A percentile compares a stretch with the other conserved stretches of the same genome.
phyloP scores from a whole-genome alignment of 1,140 invertebrate genomes.

The Hetaerina americana region DNA sequence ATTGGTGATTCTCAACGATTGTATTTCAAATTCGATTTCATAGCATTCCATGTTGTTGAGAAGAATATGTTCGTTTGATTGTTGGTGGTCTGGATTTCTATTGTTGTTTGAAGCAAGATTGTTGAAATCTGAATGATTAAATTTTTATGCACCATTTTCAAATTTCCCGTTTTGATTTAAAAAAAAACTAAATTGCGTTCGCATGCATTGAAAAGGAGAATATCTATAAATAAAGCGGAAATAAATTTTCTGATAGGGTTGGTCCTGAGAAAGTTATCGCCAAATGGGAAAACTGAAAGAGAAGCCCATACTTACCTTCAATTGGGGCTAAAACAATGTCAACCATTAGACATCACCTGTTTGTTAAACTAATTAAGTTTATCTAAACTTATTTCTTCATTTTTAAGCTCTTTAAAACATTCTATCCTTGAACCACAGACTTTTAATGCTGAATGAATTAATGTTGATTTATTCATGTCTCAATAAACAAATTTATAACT shows the following conservation, averaged over 20 bases:
- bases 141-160: background rate
- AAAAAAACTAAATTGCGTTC: no score
- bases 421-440: background rate
- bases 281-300: no score
- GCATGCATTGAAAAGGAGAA: no score
- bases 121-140: background rate
- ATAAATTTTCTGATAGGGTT: no score
- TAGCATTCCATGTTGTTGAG: no score
- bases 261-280: no score
- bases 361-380: background rate
- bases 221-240: no score
- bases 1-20: no score
- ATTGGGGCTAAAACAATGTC: background rate
- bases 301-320: no score
- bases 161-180: background rate
- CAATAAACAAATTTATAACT: background rate
- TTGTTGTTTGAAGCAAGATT: background rate
- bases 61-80: no score
- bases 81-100: background rate
- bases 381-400: background rate
- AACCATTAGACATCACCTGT: background rate
- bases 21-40: no score
- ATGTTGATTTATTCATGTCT: background rate
- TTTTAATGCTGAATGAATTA: conserved; percentile 1
- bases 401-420: background rate